A percentile compares a stretch with the other conserved stretches of the same genome.
Conservation (phyloP, 2,888 invertebrate genomes). For the Pyrochroa serraticornis region DNA sequence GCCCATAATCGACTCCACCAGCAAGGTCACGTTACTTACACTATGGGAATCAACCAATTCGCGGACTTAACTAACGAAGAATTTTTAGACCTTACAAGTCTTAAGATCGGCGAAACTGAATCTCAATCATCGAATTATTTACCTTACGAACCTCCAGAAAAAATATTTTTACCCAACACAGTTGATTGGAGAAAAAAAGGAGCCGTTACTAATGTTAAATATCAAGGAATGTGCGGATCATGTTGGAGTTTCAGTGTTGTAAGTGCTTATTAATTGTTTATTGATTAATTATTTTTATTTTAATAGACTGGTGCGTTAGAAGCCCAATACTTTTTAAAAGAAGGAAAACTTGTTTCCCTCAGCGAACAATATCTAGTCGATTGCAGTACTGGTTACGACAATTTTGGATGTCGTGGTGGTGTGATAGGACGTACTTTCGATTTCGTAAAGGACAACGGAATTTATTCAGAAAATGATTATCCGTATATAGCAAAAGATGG, state of each 20-base stretch:
- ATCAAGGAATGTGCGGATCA: constrained; percentile 65
- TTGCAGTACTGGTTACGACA: constrained; percentile 59
- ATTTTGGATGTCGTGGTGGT: constrained; percentile 62
- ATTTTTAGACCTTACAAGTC: too few relatives aligned
- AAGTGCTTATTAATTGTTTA: constrained; percentile 39
- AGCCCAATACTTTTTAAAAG: constrained; percentile 60
- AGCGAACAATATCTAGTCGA: constrained; percentile 65
- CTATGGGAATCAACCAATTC: not conserved
- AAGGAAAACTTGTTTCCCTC: constrained; percentile 59
- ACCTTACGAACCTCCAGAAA: too few relatives aligned
- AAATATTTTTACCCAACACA: too few relatives aligned
- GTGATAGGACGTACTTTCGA: constrained; percentile 59
- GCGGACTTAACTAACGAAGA: not conserved
- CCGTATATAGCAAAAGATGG: constrained; percentile 31
- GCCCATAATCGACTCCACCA: not conserved
- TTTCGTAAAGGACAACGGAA: constrained; percentile 60
- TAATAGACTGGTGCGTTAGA: constrained; percentile 62
- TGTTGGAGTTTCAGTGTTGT: constrained; percentile 69
- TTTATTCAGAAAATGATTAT: constrained; percentile 45
- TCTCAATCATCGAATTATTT: too few relatives aligned
- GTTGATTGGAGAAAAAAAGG: too few relatives aligned
- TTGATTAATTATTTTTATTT: not conserved
- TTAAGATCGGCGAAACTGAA: too few relatives aligned
- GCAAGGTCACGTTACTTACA: not conserved
- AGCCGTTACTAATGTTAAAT: constrained; percentile 61